Percentiles rank a stretch among this genome's conserved stretches.
Evolutionary conservation across 1,140 invertebrate species (phyloP).

Genomic region (Oncopeltus fasciatus): DNA sequence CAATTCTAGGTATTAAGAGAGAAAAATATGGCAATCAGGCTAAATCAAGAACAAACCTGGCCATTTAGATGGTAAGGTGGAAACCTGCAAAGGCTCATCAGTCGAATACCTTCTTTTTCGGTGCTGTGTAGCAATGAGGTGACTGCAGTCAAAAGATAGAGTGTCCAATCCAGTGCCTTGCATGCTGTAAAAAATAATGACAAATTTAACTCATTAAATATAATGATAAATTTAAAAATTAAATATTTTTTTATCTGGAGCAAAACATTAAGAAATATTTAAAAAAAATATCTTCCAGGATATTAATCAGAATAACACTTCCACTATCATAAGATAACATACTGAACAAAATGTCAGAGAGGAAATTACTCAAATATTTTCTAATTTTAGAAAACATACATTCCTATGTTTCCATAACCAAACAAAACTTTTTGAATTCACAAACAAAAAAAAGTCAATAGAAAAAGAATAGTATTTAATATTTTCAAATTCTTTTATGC

Average conservation of each 20-base stretch:
- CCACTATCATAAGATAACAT: too few species aligned
- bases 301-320: neutral
- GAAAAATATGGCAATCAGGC: too few species aligned
- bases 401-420: too few species aligned
- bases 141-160: conserved; percentile 26
- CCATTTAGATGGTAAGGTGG: conserved; percentile 51
- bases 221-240: neutral
- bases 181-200: conserved; percentile 20
- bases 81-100: conserved; percentile 35
- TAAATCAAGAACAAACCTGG: conserved; percentile 35
- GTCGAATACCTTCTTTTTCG: conserved; percentile 31
- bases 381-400: too few species aligned
- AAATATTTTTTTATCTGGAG: neutral
- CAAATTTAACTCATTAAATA: neutral
- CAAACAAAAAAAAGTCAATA: too few species aligned
- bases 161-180: conserved; percentile 25
- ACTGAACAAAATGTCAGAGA: too few species aligned
- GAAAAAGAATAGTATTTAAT: too few species aligned
- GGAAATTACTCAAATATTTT: too few species aligned
- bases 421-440: too few species aligned
- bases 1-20: too few species aligned
- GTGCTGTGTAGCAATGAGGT: conserved; percentile 30
- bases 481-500: too few species aligned
- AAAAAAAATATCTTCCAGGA: neutral
- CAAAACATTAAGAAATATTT: neutral